A percentile compares a stretch with the other conserved stretches of the same genome.
These are phyloP conservation scores for Chloroceryle inda DNA, from an alignment of 2,797 vertebrate species.

Conservation along the genomic window DNA sequence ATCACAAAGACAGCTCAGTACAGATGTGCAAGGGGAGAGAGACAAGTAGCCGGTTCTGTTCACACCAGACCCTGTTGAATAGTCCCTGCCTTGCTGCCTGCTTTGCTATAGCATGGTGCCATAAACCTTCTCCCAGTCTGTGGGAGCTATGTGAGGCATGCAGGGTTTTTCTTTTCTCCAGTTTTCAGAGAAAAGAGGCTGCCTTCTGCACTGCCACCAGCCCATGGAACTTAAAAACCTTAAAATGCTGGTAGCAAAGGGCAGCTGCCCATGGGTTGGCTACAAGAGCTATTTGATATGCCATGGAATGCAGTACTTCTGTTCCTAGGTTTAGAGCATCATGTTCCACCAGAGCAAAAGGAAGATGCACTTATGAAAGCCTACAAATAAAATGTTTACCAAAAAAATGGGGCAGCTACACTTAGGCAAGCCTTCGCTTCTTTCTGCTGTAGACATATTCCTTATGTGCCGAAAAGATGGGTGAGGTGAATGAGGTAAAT, in stretches of 20 bases:
- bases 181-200: neutral
- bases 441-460: neutral
- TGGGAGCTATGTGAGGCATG: neutral
- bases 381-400: neutral
- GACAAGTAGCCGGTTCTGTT: neutral
- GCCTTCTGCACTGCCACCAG: neutral
- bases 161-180: neutral
- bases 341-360: neutral
- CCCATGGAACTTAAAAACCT: neutral
- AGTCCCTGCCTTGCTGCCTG: neutral
- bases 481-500: neutral
- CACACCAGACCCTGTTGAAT: rapidly evolving
- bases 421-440: neutral
- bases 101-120: neutral
- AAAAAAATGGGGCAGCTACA: neutral
- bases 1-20: neutral
- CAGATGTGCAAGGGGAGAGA: neutral
- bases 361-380: neutral
- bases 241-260: neutral
- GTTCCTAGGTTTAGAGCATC: neutral
- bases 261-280: neutral
- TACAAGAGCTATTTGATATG: neutral
- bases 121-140: neutral
- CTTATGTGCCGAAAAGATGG: neutral
- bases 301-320: neutral